Base-by-base conservation (phyloP, 2,888 invertebrate genomes). In the Argyra leucocephala region DNA sequence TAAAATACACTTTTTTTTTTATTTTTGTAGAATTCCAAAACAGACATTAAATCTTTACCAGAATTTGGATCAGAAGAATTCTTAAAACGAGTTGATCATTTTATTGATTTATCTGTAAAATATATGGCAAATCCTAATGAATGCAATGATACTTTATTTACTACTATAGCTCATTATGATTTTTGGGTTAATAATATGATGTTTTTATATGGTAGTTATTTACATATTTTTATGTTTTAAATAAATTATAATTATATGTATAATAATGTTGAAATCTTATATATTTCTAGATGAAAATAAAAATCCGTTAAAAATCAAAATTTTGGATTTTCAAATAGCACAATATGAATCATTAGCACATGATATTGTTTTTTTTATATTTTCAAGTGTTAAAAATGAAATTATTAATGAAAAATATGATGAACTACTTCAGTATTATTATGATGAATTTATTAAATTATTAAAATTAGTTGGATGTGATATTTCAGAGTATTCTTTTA, bases 161-260 rank as follows among this genome's bases (percentile, higher is more conserved):
- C 80, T 1, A 82, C 84, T 0, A 79, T 85, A 22, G 77, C 81
- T 1, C 86, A 86, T 69, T 77, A 80, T 0, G 86, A 86, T 72
- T 80, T 84, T 63, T 86, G 86, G 86, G 82, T 83, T 18, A 86
- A 85, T 71, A 86, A 86, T 69, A 79, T 85, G 1, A 82, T 86
- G 81, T 75, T 85, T 18, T 76, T 80, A 65, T 78, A 79, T 64
- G 80, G 84, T 74, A 71, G 69, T 24, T 58, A 15, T 22, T 22
- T 36, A 7, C 15, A 36, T 1, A 48, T 61, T 22, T 18, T n/a
- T 58, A n/a, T n/a, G n/a, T n/a, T n/a, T n/a, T n/a, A n/a, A n/a
- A n/a, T n/a, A n/a, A n/a, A n/a, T n/a, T n/a, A n/a, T n/a, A n/a
- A n/a, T n/a, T n/a, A n/a, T n/a, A n/a, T n/a, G n/a, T n/a, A n/a